Evolutionary conservation across 1,140 invertebrate species (phyloP).

Genomic region (Octopus sinensis): DNA sequence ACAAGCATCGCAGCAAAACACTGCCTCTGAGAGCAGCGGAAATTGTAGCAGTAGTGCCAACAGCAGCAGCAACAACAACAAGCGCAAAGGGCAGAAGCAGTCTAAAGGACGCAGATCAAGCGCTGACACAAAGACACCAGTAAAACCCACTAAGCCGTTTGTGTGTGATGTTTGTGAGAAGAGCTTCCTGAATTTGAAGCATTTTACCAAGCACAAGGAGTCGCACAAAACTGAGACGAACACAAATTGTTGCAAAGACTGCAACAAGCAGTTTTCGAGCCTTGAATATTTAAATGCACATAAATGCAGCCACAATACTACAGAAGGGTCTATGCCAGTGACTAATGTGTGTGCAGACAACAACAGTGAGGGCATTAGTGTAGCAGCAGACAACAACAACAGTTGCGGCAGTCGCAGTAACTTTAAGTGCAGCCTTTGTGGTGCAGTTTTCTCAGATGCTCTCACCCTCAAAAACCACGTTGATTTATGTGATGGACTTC

Average conservation of each 20-base stretch:
- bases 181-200: neutral
- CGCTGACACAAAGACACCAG: too few relatives aligned
- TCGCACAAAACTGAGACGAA: neutral
- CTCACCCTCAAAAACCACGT: neutral
- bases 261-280: neutral
- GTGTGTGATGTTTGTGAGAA: neutral
- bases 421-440: too few relatives aligned
- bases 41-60: too few relatives aligned
- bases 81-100: neutral
- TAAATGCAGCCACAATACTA: neutral
- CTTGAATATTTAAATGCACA: neutral
- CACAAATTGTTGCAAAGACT: neutral
- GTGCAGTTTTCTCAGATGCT: too few relatives aligned
- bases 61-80: neutral
- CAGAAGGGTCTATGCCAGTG: too few relatives aligned
- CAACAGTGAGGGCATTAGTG: too few relatives aligned
- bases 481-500: conserved; percentile 15
- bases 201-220: neutral
- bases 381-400: too few relatives aligned
- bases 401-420: too few relatives aligned
- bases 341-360: too few relatives aligned
- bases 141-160: neutral
- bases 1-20: too few relatives aligned
- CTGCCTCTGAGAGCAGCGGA: too few relatives aligned
- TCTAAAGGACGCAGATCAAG: too few relatives aligned